Evolutionary conservation across 2,797 vertebrate species (phyloP).

Genomic region (Malacoctenus gilli): DNA sequence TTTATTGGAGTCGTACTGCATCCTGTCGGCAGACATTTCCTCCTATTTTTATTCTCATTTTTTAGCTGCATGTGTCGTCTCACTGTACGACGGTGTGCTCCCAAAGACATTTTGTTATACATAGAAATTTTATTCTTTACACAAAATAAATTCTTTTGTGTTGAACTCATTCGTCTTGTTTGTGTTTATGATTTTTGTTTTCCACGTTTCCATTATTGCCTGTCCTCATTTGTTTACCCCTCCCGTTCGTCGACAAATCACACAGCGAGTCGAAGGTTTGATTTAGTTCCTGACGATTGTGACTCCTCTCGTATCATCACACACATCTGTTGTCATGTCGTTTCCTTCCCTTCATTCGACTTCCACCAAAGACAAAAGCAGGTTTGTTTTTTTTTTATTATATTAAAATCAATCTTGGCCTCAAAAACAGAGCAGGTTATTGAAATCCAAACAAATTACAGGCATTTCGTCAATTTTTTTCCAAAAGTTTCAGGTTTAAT

Average conservation of each 20-base stretch:
- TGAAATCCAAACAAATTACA: too few relatives aligned
- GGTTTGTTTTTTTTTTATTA: too few relatives aligned
- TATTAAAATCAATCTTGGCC: too few relatives aligned
- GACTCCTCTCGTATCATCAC: constrained; percentile 37
- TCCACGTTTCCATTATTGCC: constrained; percentile 62
- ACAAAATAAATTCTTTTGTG: constrained; percentile 83
- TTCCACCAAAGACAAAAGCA: not conserved
- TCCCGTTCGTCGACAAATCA: not conserved
- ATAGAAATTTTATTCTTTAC: constrained; percentile 64
- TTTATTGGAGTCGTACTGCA: constrained; percentile 67
- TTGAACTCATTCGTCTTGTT: constrained; percentile 82
- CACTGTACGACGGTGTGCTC: constrained; percentile 61
- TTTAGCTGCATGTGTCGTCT: constrained; percentile 58
- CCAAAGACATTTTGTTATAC: constrained; percentile 72
- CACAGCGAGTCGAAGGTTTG: not conserved
- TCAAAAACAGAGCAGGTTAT: too few relatives aligned
- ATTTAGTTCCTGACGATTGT: constrained; percentile 16
- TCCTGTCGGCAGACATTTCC: constrained; percentile 67
- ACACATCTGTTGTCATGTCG: constrained; percentile 14
- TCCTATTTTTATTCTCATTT: constrained; percentile 70
- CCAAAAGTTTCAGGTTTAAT: too few relatives aligned
- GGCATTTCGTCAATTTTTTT: too few relatives aligned
- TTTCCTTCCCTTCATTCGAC: constrained; percentile 2
- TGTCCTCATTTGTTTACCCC: constrained; percentile 40
- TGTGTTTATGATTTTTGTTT: constrained; percentile 74